Evolutionary conservation across 2,797 vertebrate genomes (phyloP), one percentile per base, ranked within the genome.

Genomic region (Myotis pilosus): DNA sequence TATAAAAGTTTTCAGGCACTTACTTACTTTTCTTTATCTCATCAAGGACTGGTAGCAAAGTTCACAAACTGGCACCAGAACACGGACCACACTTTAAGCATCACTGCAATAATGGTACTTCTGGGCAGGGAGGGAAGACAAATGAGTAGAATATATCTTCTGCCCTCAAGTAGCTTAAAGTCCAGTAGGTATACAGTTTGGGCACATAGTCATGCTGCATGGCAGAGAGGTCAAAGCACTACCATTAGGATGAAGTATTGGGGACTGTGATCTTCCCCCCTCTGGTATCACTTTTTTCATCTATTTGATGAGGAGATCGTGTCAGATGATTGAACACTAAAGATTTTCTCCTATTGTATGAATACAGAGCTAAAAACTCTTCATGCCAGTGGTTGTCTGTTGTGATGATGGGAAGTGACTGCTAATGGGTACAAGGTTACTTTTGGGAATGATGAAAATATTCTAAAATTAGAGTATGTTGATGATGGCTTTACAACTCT

Each of bases 401-500:
- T 47, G 23, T 38, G 38, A 41, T 19, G 4, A 36, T 41, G 41
- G 12, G 30, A 22, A 75, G 30, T 53, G 44, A 71, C 51, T 89
- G 41, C 86, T 91, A n/a, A 80, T 80, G 66, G 79, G 41, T 23
- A 68, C 41, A 57, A 33, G 6, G 19, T 87, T 89, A 89, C 72
- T 88, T 93, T 74, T 5, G 30, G 51, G 80, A 36, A 33, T 74
- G 41, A 87, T 78, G 68, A 87, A 85, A 25, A 74, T 89, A 53
- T 55, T 89, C 33, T 86, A 68, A 92, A 92, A 96, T 84, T 79
- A 79, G 53, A 94, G 91, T 89, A 55, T 88, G 25, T 12, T 60
- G 38, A 79, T 53, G 47, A 66, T 88, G 16, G n/a, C 72, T 55
- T 12, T 28, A 44, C 8, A 44, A 38, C 36, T 75, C 49, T 95